phyloP scores from a whole-genome alignment of 2,888 invertebrate genomes.

The Acheta domesticus region DNA sequence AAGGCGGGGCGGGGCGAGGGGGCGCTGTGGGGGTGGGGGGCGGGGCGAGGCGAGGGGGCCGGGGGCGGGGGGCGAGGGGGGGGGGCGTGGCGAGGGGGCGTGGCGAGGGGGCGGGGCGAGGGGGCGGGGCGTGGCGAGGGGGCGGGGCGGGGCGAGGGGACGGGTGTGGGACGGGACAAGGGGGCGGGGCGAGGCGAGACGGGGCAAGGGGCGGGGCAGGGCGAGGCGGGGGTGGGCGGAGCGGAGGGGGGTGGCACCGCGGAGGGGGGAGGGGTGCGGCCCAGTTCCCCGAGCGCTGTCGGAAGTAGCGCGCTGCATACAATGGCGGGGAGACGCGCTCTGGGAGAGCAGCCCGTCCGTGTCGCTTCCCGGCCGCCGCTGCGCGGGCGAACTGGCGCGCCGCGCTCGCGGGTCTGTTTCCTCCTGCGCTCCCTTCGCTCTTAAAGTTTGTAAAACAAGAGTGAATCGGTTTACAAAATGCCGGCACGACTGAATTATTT shows the following conservation, averaged over 20 bases:
- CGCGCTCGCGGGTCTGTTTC: no score
- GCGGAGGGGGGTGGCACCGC: background rate
- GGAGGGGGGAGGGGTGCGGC: background rate
- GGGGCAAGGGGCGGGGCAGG: background rate
- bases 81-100: background rate
- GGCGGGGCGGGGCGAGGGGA: background rate
- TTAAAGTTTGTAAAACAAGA: no score
- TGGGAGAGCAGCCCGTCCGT: background rate
- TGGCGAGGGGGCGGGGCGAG: background rate
- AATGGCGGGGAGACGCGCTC: background rate
- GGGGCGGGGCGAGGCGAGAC: no score
- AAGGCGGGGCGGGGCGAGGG: no score
- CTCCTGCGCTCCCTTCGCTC: no score
- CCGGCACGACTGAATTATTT: no score
- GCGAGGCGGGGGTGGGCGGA: background rate
- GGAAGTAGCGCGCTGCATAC: background rate
- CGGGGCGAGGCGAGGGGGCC: no score
- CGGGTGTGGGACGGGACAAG: no score
- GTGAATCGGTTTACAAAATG: no score
- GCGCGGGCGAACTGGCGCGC: no score
- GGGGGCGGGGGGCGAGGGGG: background rate
- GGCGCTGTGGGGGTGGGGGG: no score
- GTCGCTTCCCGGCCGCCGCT: no score
- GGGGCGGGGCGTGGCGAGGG: background rate
- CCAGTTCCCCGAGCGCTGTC: constrained; percentile 8